phyloP scores from a whole-genome alignment of 2,888 invertebrate species.

The Petrophora chlorosata region DNA sequence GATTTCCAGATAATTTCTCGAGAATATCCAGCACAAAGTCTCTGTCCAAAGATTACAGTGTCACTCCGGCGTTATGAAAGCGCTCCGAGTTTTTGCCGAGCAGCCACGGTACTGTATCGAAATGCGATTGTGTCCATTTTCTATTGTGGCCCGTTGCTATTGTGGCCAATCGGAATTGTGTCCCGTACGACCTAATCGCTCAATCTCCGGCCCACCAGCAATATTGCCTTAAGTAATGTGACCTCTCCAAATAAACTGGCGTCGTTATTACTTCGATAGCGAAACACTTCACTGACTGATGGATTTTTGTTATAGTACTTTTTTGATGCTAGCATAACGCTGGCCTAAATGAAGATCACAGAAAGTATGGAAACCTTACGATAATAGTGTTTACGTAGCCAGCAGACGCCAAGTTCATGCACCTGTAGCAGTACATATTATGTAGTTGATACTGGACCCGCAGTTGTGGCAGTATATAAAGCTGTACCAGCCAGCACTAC shows the following conservation, averaged over 20 bases:
- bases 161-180: constrained; percentile 35
- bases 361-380: too few species aligned
- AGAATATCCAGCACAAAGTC: neutral
- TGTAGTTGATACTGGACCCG: too few species aligned
- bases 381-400: too few species aligned
- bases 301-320: constrained; percentile 11
- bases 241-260: constrained; percentile 33
- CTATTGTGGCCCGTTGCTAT: constrained; percentile 35
- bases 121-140: constrained; percentile 41
- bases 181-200: constrained; percentile 34
- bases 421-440: too few species aligned
- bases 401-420: too few species aligned
- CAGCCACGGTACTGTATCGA: constrained; percentile 28
- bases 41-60: constrained; percentile 5
- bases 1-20: too few species aligned
- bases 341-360: too few species aligned
- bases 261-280: constrained; percentile 24
- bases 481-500: too few species aligned
- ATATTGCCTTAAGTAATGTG: constrained; percentile 33
- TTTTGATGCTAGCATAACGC: too few species aligned
- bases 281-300: constrained; percentile 10
- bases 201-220: constrained; percentile 33
- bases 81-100: constrained; percentile 15
- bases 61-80: constrained; percentile 11
- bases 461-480: too few species aligned